Percentiles rank a stretch among this genome's conserved stretches.
phyloP scores from a whole-genome alignment of 2,888 invertebrate species.

The Mellilla xanthometata region DNA sequence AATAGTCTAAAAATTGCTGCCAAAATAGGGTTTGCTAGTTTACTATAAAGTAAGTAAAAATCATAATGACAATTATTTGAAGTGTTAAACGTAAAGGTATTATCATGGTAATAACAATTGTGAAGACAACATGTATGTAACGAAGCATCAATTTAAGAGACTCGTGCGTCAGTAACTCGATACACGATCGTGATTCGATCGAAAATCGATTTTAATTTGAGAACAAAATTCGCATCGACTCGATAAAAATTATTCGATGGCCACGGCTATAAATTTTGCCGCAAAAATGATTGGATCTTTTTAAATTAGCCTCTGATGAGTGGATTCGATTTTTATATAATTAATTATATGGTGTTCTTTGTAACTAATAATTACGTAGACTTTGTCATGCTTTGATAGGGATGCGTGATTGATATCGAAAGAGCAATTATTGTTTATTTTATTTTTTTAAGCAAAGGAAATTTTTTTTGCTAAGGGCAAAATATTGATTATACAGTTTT shows the following conservation, averaged over 20 bases:
- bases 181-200: conserved; percentile 14
- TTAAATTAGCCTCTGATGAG: conserved; percentile 21
- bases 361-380: neutral
- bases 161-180: conserved; percentile 17
- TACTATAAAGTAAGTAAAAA: no score
- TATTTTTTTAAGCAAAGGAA: no score
- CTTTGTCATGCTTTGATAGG: neutral
- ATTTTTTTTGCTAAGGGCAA: no score
- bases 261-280: conserved; percentile 2
- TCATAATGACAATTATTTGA: no score
- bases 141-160: no score
- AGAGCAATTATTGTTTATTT: no score
- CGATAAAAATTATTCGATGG: conserved; percentile 5
- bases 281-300: conserved; percentile 22
- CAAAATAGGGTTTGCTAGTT: no score
- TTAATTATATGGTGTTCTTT: conserved; percentile 13
- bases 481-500: no score
- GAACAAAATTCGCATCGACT: conserved; percentile 9
- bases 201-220: conserved; percentile 5
- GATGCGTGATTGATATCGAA: conserved; percentile 7
- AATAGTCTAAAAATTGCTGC: no score
- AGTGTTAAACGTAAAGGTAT: no score
- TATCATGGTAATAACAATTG: no score
- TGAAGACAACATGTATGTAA: no score
- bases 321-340: conserved; percentile 4